Percentiles rank a stretch among this genome's conserved stretches.
These are phyloP conservation scores for Antigone vipio DNA, from an alignment of 2,113 vertebrate species.

Conservation along the genomic window DNA sequence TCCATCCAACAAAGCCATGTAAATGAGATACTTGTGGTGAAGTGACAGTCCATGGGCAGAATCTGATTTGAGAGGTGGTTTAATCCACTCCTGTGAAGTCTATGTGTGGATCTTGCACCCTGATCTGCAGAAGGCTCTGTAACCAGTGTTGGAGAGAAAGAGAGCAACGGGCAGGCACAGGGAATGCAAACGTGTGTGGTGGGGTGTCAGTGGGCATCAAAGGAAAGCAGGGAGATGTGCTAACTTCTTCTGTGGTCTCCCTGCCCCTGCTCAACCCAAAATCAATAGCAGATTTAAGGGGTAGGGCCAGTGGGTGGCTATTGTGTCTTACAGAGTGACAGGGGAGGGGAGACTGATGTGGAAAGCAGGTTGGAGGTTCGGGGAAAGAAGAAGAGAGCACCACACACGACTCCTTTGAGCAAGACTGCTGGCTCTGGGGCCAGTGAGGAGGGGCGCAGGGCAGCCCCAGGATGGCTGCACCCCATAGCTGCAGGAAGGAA, in stretches of 20 bases:
- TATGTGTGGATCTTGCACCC: background rate
- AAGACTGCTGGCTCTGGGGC: background rate
- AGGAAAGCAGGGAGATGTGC: background rate
- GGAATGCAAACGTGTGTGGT: background rate
- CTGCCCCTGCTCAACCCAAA: background rate
- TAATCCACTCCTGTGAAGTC: background rate
- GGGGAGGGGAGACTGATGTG: background rate
- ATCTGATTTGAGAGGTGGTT: background rate
- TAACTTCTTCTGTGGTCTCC: background rate
- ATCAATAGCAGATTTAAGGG: background rate
- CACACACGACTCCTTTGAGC: rapidly evolving
- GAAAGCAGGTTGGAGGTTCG: background rate
- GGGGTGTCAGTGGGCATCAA: background rate
- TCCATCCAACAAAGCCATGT: background rate
- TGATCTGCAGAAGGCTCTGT: background rate
- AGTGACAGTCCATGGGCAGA: background rate
- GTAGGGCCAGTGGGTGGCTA: background rate
- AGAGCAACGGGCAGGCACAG: background rate
- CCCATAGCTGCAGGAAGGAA: background rate
- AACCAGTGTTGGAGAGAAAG: background rate
- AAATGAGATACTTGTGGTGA: background rate
- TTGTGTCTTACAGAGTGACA: background rate
- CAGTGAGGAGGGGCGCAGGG: background rate
- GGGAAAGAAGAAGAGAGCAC: background rate
- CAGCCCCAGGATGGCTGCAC: too few species aligned